These are phyloP conservation scores for Tachina fera DNA, from an alignment of 2,888 invertebrate species.

Conservation along the genomic window DNA sequence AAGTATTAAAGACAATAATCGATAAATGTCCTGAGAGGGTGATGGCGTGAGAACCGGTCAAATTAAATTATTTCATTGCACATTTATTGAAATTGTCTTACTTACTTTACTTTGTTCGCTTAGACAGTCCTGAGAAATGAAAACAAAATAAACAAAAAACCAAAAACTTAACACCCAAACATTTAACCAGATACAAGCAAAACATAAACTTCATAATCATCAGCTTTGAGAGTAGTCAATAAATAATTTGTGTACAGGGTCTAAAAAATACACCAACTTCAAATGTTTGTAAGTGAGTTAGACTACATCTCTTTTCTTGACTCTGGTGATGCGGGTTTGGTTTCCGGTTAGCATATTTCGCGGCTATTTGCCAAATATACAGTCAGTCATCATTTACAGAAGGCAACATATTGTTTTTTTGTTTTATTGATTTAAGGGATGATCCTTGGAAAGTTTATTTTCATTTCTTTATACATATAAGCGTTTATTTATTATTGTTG, in stretches of 20 bases:
- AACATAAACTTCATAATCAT: conserved; percentile 53
- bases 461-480: conserved; percentile 15
- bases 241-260: conserved; percentile 76
- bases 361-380: conserved; percentile 65
- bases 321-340: conserved; percentile 73
- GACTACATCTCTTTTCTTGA: conserved; percentile 51
- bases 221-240: conserved; percentile 61
- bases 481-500: conserved; percentile 39
- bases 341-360: conserved; percentile 70
- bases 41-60: conserved; percentile 76
- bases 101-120: background rate
- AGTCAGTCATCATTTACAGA: conserved; percentile 48
- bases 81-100: conserved; percentile 9
- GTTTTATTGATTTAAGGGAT: conserved; percentile 76
- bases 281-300: conserved; percentile 3
- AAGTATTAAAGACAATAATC: conserved; percentile 51
- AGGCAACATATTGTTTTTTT: conserved; percentile 68
- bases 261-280: conserved; percentile 9
- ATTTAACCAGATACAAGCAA: conserved; percentile 61
- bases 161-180: conserved; percentile 54
- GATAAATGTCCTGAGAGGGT: conserved; percentile 64
- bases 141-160: conserved; percentile 38
- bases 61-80: conserved; percentile 59
- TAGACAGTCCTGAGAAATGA: conserved; percentile 44
- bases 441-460: conserved; percentile 74